A percentile compares a stretch with the other conserved stretches of the same genome.
Conservation (phyloP, 2,797 vertebrate species). For the Sciurus vulgaris region DNA sequence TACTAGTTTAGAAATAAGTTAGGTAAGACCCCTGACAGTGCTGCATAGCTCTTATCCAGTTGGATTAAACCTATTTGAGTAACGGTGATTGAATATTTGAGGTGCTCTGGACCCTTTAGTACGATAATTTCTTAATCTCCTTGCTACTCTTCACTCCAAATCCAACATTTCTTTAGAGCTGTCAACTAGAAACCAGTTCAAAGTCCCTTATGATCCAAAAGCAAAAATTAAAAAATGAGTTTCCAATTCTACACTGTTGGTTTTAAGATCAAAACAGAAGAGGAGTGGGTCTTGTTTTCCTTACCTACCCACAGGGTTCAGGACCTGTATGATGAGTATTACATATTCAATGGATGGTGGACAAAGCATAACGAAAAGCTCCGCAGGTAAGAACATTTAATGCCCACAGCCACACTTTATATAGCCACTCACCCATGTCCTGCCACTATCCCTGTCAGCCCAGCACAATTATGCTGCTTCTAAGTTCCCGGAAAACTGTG, state of each 20-base stretch:
- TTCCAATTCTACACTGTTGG: not conserved
- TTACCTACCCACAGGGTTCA: not conserved
- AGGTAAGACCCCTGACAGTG: not conserved
- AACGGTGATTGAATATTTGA: not conserved
- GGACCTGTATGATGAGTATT: not conserved
- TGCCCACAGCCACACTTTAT: not conserved
- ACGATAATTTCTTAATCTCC: not conserved
- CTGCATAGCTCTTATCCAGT: not conserved
- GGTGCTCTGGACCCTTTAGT: not conserved
- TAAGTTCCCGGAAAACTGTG: not conserved
- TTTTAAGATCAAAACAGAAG: not conserved
- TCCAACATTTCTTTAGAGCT: not conserved
- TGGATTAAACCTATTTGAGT: not conserved
- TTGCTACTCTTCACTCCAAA: slow-evolving; percentile 4
- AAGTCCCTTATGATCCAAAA: not conserved
- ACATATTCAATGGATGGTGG: not conserved
- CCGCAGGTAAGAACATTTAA: not conserved
- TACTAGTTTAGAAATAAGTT: slow-evolving; percentile 13
- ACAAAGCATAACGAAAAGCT: not conserved
- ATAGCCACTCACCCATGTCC: too few relatives aligned
- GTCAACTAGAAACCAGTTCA: not conserved
- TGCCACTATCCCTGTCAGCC: not conserved
- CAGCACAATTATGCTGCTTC: not conserved
- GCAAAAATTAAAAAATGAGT: not conserved
- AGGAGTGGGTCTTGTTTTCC: not conserved